Evolutionary conservation across 2,797 vertebrate genomes (phyloP), one percentile per base, ranked within the genome.

Genomic region (Sebastes vulpes): DNA sequence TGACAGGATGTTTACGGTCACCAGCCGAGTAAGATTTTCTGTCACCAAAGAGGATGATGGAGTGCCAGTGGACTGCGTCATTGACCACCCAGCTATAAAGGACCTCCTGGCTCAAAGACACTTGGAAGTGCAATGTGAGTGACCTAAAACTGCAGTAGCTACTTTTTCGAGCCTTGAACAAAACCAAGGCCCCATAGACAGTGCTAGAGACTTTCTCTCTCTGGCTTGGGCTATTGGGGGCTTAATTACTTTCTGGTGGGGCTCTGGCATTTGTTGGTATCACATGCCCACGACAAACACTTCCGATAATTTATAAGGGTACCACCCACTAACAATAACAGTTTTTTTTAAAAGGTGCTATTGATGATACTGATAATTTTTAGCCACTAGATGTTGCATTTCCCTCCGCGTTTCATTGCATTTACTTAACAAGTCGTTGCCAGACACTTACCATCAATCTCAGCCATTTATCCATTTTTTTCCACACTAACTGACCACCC

Each of bases 121-220:
- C 89, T 96, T 99, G 35, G 98, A 99, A 95, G 98, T 99, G 72
- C 96, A 97, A 84, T 99, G 98, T 99, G 94, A 99, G 98, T 98
- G 77, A 87, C 77, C 84, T 57, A 29, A 25, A 74, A 74, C 75
- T 88, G 6, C 8, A 5, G 32, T 23, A 46, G 42, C 26, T 32
- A 77, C 25, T 61, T 72, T 66, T 67, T 35, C 5, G 63, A 52
- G 21, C 20, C 32, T 18, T 61, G 23, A 68, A 58, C 28, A 63
- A 70, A 16, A 65, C 26, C 12, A 60, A 54, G 31, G 16, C 28
- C 35, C 25, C 35, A 23, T 8, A 72, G 53, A 64, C 50, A 25
- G 5, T n/a, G 11, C 11, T n/a, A 69, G 25, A 64, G 11, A 68
- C 9, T 26, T 21, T 25, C 48, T 63, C n/a, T 35, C 3, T 52